Evolutionary conservation across 1,140 invertebrate genomes (phyloP), one percentile per base, ranked within the genome.

Genomic region (Anastrepha ludens): DNA sequence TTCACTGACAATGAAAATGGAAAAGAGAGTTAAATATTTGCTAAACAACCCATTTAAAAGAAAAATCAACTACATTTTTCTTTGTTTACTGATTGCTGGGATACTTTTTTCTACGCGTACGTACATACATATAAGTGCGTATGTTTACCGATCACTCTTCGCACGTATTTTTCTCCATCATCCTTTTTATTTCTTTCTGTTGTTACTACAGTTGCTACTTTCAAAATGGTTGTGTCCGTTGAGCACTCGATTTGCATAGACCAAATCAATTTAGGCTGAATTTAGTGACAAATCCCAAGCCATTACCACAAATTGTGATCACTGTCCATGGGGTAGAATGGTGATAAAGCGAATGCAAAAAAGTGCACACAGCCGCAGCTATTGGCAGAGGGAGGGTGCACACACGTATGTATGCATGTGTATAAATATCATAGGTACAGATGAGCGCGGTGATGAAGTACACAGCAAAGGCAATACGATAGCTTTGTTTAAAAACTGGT

Each of bases 401-500:
- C 60, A 13, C 7, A 58, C 55, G 13, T 58, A 58, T 58, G 55
- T 58, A 58, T 58, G 55, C 13, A 58, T 58, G 55, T 58, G 13
- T 8, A 58, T 58, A 58, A 58, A 62, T 62, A n/a, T 62, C 60
- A 4, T 0, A 62, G 17, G 13, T 17, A 2, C 8, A 62, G 11
- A 17, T 62, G 60, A 5, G 60, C 4, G 60, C 17, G 15, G 3
- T 1, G 17, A 15, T 62, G 11, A 62, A 11, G 15, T 4, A 3
- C 29, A 15, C 29, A 67, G 8, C 64, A 39, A 39, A 67, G 39
- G 60, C 5, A 13, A 5, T 62, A 17, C n/a, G 20, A 50, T 55
- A 81, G 15, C 47, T 41, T 20, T 55, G 41, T 81, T 81, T 81
- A 81, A 55, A 81, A 81, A 81, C 74, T 81, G 74, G 74, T 81